Evolutionary conservation across 2,797 vertebrate species (phyloP).

Genomic region (Ctenosaura bakeri): DNA sequence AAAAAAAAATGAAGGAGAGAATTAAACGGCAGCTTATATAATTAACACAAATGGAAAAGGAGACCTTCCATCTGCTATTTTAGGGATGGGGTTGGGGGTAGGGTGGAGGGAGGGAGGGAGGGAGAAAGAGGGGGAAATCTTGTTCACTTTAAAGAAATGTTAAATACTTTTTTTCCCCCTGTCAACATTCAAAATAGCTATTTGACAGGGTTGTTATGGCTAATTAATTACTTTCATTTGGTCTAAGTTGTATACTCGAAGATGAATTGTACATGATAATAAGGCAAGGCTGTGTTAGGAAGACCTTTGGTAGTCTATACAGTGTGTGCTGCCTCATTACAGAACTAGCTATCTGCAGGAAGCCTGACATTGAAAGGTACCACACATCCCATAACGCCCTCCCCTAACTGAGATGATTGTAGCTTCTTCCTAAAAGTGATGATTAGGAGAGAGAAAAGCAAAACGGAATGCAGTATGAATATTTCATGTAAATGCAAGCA

Average conservation of each 20-base stretch:
- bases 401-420: slow-evolving; percentile 94
- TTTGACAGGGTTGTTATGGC: slow-evolving; percentile 79
- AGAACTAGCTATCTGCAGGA: slow-evolving; percentile 87
- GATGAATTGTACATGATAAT: slow-evolving; percentile 79
- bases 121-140: not conserved
- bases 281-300: slow-evolving; percentile 78
- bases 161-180: slow-evolving; percentile 73
- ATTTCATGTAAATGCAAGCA: slow-evolving; percentile 99
- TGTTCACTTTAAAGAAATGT: slow-evolving; percentile 67
- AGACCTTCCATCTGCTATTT: slow-evolving; percentile 55
- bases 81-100: slow-evolving; percentile 31
- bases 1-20: slow-evolving; percentile 34
- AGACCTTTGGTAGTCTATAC: slow-evolving; percentile 84
- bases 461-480: slow-evolving; percentile 98
- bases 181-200: slow-evolving; percentile 79
- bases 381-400: slow-evolving; percentile 87
- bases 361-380: slow-evolving; percentile 88
- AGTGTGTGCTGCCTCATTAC: slow-evolving; percentile 87
- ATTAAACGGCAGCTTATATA: slow-evolving; percentile 61
- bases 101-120: not conserved
- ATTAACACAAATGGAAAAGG: slow-evolving; percentile 59
- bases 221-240: slow-evolving; percentile 85
- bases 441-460: slow-evolving; percentile 95
- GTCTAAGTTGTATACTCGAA: slow-evolving; percentile 80
- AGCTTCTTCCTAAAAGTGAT: slow-evolving; percentile 93